Evolutionary conservation across 2,113 vertebrate genomes (phyloP).

Genomic region (Erythrocercus mccallii): DNA sequence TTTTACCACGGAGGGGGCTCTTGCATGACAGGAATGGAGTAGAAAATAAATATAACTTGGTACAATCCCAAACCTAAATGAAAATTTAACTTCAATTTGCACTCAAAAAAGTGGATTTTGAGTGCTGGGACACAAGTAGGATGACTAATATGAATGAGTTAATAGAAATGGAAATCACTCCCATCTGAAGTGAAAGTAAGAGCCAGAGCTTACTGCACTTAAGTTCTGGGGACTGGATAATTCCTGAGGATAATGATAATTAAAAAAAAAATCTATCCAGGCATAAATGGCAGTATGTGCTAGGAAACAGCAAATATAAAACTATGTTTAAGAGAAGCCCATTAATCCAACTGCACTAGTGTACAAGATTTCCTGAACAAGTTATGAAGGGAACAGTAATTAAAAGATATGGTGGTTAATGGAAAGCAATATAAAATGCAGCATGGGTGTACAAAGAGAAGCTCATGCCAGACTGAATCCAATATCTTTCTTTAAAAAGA

Average conservation of each 20-base stretch:
- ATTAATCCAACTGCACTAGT: not conserved
- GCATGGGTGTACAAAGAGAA: not conserved
- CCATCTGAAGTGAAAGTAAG: constrained; percentile 2
- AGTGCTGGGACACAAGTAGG: not conserved
- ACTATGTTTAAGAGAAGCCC: not conserved
- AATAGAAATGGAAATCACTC: constrained; percentile 24
- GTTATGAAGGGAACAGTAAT: constrained; percentile 35
- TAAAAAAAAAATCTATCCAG: constrained; percentile 27
- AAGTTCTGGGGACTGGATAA: not conserved
- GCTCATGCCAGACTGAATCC: constrained; percentile 7
- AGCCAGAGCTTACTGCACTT: not conserved
- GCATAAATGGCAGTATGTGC: not conserved
- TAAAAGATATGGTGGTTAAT: constrained; percentile 25
- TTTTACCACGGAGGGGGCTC: not conserved
- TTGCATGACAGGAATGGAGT: not conserved
- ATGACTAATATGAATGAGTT: not conserved
- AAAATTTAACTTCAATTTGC: not conserved
- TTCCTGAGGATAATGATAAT: constrained; percentile 22
- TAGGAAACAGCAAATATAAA: constrained; percentile 14
- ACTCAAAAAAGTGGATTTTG: not conserved
- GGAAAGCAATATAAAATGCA: not conserved
- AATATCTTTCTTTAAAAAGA: not conserved
- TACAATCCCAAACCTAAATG: not conserved
- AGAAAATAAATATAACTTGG: not conserved
- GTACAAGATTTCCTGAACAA: constrained; percentile 3